Base-by-base conservation (phyloP, 2,113 vertebrate genomes). In the Oreochromis aureus region DNA sequence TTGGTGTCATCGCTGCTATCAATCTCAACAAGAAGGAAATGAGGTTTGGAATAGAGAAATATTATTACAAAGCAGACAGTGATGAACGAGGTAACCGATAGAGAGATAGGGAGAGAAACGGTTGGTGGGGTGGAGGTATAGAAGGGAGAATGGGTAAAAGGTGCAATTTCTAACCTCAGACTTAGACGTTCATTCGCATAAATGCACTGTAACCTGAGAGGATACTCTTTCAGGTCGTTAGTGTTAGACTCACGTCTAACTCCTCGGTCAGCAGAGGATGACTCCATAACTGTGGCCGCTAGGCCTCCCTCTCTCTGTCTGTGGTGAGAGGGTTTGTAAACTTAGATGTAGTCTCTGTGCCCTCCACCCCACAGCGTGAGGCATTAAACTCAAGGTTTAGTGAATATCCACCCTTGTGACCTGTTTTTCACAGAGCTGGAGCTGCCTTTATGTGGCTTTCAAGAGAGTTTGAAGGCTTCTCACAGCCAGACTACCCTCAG, bases 61-160 rank as follows among this genome's bases (percentile, higher is more conserved):
- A 96, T 95, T 96, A 97, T 97, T 97, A 97, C 94, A 96, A 97
- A 97, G 92, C 94, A 96, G 97, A 97, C 97, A 97, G 96, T 97
- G 97, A 97, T 96, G 94, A 96, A 97, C 78, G 97, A 96, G 94
- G 84, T 82, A 88, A 87, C 78, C 58, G 88, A 93, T 90, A 82
- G 86, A 91, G 91, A 92, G 87, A 90, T 78, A 92, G 87, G 46
- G 90, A 89, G 86, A 66, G 81, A 71, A 84, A 87, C 11, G 18
- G 73, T 48, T 73, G 87, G 51, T 89, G 79, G 82, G 84, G 80
- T 83, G 78, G 44, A 87, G 87, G 84, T 59, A 27, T 41, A 36
- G 41, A 71, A 34, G 79, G 22, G 61, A 80, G 80, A 86, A 83
- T 80, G 56, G n/a, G 11, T 53, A 63, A 66, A 93, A 89, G 86